Evolutionary conservation across 2,888 invertebrate genomes (phyloP), one percentile per base, ranked within the genome.

Genomic region (Tortrix viridana): DNA sequence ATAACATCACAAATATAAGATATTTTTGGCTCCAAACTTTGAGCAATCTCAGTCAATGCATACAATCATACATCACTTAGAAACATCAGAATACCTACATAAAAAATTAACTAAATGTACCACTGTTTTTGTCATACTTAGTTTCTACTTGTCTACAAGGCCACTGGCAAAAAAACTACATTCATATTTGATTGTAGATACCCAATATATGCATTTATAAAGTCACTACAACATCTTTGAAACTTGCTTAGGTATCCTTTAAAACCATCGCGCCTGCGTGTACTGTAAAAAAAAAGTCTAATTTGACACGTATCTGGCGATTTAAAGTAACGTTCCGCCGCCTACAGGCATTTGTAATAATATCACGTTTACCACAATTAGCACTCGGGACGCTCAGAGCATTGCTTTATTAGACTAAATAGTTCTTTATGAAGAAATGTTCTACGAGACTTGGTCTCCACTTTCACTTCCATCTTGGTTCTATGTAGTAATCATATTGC

Each of bases 21-120:
- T 41, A 41, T 74, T 77, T 81, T 53, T 79, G 78, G 79, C 77
- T 80, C 77, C 68, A 73, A 69, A 75, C 76, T 79, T 82, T 80
- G 81, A 83, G 81, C 81, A 72, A 72, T 52, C 63, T 66, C 59
- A 63, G 59, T 66, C 66, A 55, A 41, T 6, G 41, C 41, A 48
- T 49, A 54, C 50, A 57, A 48, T 53, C 55, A 56, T 37, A 32
- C 53, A 53, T 57, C 49, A 41, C 37, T 55, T 46, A 61, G 20
- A 54, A 61, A 65, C 60, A 61, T 54, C 54, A 61, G 47, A 55
- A 58, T 65, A 55, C 56, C 53, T 63, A n/a, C n/a, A n/a, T 38
- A 46, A 58, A 58, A 65, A 58, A 32, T 50, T 20, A 53, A 49
- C 62, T 58, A 65, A 57, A 58, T 58, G 47, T 63, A 68, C 55